phyloP scores from a whole-genome alignment of 1,140 invertebrate genomes.

The Heliconius congener region DNA sequence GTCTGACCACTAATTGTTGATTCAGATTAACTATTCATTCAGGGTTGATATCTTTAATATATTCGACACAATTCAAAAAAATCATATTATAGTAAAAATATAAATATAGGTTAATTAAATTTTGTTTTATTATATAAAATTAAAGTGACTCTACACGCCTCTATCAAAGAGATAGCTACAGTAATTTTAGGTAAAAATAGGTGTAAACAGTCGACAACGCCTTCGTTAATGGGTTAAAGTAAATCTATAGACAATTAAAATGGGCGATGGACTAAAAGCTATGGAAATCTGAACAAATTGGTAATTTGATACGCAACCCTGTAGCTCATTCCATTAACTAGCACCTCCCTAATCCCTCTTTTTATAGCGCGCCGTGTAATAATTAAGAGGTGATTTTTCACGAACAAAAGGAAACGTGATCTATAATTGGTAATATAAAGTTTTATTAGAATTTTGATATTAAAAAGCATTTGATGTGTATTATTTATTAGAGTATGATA shows the following conservation, averaged over 20 bases:
- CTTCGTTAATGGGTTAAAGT: slow-evolving; percentile 28
- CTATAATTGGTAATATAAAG: slow-evolving; percentile 19
- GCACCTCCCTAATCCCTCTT: slow-evolving; percentile 44
- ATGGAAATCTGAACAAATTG: slow-evolving; percentile 39
- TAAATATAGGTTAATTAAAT: no score
- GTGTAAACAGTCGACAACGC: slow-evolving; percentile 7
- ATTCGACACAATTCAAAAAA: not conserved
- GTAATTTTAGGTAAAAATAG: not conserved
- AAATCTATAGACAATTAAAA: slow-evolving; percentile 21
- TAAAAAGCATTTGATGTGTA: no score
- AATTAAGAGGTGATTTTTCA: slow-evolving; percentile 69
- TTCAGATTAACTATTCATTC: slow-evolving; percentile 55
- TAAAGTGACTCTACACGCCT: no score
- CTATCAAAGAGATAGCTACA: not conserved
- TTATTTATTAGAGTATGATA: no score
- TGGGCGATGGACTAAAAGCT: slow-evolving; percentile 30
- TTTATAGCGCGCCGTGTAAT: slow-evolving; percentile 59
- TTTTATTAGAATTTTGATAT: not conserved
- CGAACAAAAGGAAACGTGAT: slow-evolving; percentile 46
- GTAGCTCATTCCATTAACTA: slow-evolving; percentile 66
- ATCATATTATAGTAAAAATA: no score
- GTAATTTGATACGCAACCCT: slow-evolving; percentile 58
- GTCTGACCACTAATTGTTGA: slow-evolving; percentile 53
- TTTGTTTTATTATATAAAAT: no score
- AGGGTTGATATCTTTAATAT: slow-evolving; percentile 45